These are phyloP conservation scores for Cherax destructor DNA, from an alignment of 1,140 invertebrate species.

Conservation along the genomic window DNA sequence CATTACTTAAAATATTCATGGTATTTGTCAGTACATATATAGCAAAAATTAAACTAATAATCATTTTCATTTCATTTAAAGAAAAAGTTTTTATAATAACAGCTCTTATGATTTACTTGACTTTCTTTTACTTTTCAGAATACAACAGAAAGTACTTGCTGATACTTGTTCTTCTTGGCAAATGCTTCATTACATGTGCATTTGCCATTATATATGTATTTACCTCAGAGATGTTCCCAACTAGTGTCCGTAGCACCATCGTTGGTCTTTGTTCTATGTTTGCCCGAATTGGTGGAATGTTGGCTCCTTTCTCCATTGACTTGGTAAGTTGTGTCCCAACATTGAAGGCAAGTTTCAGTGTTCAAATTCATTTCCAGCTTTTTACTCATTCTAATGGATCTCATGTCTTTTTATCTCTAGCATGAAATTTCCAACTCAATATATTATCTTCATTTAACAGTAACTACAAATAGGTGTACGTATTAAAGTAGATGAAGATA, in stretches of 20 bases:
- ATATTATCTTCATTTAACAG: too few relatives aligned
- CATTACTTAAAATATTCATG: too few relatives aligned
- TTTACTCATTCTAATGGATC: too few relatives aligned
- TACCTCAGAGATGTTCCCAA: conserved; percentile 77
- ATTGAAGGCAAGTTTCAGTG: not conserved
- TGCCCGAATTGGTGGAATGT: conserved; percentile 51
- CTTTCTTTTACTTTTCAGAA: conserved; percentile 33
- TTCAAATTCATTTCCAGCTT: not conserved
- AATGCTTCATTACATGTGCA: conserved; percentile 67
- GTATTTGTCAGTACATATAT: too few relatives aligned
- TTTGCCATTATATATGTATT: conserved; percentile 75
- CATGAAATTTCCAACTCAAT: too few relatives aligned
- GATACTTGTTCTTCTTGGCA: conserved; percentile 65
- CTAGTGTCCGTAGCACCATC: conserved; percentile 69
- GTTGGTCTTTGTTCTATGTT: conserved; percentile 44
- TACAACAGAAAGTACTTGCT: conserved; percentile 18
- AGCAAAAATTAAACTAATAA: not conserved
- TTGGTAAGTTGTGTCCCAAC: conserved; percentile 27
- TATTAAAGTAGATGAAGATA: too few relatives aligned
- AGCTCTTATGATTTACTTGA: not conserved
- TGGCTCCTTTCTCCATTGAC: conserved; percentile 46
- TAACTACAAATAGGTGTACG: too few relatives aligned
- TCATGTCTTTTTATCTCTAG: too few relatives aligned
- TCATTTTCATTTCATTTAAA: not conserved
- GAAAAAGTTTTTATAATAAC: too few relatives aligned